Base-by-base conservation (phyloP, 2,888 invertebrate species). In the Rutpela maculata region DNA sequence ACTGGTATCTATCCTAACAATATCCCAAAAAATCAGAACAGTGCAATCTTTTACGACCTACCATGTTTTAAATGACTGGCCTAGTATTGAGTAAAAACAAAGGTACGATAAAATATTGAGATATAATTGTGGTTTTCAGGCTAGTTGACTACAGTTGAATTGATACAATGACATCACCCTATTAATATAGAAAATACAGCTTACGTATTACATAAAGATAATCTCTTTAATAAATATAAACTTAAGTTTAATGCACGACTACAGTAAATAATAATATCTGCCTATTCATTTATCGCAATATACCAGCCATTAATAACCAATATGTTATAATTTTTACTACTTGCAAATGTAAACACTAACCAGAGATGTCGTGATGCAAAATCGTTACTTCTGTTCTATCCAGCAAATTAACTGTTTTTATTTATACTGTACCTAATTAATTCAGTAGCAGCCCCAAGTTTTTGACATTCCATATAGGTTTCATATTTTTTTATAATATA, bases 131-230 rank as follows among this genome's bases (percentile, higher is more conserved):
- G 63, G 35, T 63, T 63, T n/a, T 15, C 62, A 12, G 26, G 38
- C 63, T 35, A n/a, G n/a, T 12, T 60, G 60, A 60, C 26, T 15
- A 26, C 60, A 26, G 19, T 60, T 60, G 60, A 57, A 60, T 63
- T 22, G 63, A 31, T 31, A 22, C 15, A 63, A 63, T 63, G 63
- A 63, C 35, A 63, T 63, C 63, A 63, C 26, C 15, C 18, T 60
- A 22, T 60, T 60, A 60, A 22, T 60, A 60, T 60, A 60, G 26
- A 60, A 26, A 19, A 60, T 26, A 60, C 17, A 60, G 60, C 60
- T 60, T 60, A 22, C 60, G 60, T 22, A 60, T 60, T 60, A 22
- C 60, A 26, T 60, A 60, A 60, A 60, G 60, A 60, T 63, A 62
- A 22, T 12, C 22, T 19, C 17, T 19, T 60, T 17, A 60, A 17